Percentiles rank a stretch among this genome's conserved stretches.
Evolutionary conservation across 2,113 vertebrate genomes (phyloP).

Genomic region (Notiomystis cincta): DNA sequence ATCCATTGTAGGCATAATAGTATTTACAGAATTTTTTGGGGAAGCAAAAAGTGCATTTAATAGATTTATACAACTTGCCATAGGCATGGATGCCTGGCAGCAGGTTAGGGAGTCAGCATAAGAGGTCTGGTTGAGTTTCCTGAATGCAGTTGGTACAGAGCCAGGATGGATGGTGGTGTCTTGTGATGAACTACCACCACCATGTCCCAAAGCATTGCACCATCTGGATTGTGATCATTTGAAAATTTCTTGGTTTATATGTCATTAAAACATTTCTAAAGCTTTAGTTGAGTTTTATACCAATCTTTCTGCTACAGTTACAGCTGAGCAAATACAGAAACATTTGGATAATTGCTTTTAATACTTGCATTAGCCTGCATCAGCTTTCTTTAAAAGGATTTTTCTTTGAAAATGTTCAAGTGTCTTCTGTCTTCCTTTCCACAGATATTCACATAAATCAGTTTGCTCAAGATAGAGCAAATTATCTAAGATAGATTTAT

Average conservation of each 20-base stretch:
- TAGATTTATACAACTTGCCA: neutral
- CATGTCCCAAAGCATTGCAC: constrained; percentile 8
- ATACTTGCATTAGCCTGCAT: neutral
- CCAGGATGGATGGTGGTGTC: constrained; percentile 8
- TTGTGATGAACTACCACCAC: neutral
- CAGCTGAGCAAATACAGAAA: constrained; percentile 17
- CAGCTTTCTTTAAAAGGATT: neutral
- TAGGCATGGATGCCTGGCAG: neutral
- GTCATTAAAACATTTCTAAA: constrained; percentile 41
- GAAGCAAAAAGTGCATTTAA: neutral
- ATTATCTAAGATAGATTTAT: neutral
- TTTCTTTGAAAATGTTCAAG: neutral
- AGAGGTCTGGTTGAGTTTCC: constrained; percentile 3
- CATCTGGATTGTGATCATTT: constrained; percentile 50
- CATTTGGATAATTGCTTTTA: constrained; percentile 37
- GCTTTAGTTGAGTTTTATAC: constrained; percentile 1
- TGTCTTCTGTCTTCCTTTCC: neutral
- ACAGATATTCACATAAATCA: neutral
- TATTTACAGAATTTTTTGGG: neutral
- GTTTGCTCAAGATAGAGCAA: neutral
- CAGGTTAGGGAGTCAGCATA: constrained; percentile 3
- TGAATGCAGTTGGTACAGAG: constrained; percentile 37
- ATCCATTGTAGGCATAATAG: neutral
- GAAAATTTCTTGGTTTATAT: constrained; percentile 32
- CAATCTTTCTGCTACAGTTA: neutral